These are phyloP conservation scores for Sesamia inferens DNA, from an alignment of 2,888 invertebrate species.

Conservation along the genomic window DNA sequence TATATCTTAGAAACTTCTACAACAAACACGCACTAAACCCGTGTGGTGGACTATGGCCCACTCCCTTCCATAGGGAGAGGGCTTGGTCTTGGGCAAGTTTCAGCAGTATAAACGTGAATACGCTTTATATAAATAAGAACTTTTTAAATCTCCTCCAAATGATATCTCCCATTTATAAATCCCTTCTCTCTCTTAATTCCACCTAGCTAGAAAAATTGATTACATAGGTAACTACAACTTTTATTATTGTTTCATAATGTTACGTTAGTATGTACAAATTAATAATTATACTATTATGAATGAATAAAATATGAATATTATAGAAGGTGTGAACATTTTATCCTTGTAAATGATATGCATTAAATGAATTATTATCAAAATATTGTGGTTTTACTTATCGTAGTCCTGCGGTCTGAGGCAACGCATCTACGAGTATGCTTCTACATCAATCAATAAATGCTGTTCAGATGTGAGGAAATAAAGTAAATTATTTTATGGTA, in stretches of 20 bases:
- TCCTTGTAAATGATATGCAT: conserved; percentile 37
- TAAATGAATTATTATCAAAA: conserved; percentile 39
- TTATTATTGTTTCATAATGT: conserved; percentile 15
- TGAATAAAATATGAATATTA: conserved; percentile 9
- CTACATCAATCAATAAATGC: neutral
- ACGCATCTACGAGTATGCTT: neutral
- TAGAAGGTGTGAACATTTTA: conserved; percentile 48
- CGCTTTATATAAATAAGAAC: too few relatives aligned
- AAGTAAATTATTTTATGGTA: neutral
- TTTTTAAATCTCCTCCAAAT: neutral
- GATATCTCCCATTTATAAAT: neutral
- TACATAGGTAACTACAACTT: conserved; percentile 9
- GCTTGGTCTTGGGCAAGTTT: too few relatives aligned
- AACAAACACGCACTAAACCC: too few relatives aligned
- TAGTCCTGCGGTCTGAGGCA: neutral
- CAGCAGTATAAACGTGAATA: too few relatives aligned
- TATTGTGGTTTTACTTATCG: conserved; percentile 14
- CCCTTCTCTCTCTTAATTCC: conserved; percentile 6
- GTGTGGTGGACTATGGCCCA: too few relatives aligned
- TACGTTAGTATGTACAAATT: conserved; percentile 24
- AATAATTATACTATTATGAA: conserved; percentile 23
- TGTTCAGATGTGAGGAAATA: neutral
- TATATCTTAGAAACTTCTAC: too few relatives aligned
- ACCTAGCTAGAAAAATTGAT: conserved; percentile 32
- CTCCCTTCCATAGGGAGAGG: too few relatives aligned